These are phyloP conservation scores for Hylyphantes graminicola DNA, from an alignment of 1,140 invertebrate species.

Conservation along the genomic window DNA sequence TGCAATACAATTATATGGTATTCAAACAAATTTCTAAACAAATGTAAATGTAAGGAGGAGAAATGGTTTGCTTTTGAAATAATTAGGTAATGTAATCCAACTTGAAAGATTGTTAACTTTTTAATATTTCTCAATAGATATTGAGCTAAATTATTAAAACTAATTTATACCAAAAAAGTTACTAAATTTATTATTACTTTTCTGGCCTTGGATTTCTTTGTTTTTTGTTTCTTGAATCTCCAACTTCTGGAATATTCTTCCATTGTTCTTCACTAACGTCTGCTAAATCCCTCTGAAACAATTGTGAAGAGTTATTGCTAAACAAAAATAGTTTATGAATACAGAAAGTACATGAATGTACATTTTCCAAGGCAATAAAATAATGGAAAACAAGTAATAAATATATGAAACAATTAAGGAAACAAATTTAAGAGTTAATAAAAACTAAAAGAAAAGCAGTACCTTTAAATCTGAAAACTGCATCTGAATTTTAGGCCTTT, in stretches of 20 bases:
- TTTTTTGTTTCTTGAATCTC: constrained; percentile 97
- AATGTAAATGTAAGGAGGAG: no score
- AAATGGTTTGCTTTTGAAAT: no score
- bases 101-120: no score
- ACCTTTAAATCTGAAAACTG: constrained; percentile 97
- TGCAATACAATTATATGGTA: no score
- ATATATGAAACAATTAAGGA: background rate
- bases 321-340: background rate
- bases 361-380: background rate
- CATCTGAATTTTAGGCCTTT: constrained; percentile 99
- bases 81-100: no score
- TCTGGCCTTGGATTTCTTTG: constrained; percentile 94
- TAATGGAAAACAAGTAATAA: background rate
- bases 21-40: no score
- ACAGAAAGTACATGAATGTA: background rate
- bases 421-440: background rate
- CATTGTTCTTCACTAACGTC: constrained; percentile 92
- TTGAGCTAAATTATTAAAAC: no score
- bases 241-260: constrained; percentile 97
- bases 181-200: constrained; percentile 72
- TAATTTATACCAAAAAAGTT: no score
- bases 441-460: background rate
- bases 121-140: no score
- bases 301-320: background rate
- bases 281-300: constrained; percentile 78